Percentiles rank a stretch among this genome's conserved stretches.
Evolutionary conservation across 2,888 invertebrate genomes (phyloP).

Genomic region (Parthenolecanium corni): DNA sequence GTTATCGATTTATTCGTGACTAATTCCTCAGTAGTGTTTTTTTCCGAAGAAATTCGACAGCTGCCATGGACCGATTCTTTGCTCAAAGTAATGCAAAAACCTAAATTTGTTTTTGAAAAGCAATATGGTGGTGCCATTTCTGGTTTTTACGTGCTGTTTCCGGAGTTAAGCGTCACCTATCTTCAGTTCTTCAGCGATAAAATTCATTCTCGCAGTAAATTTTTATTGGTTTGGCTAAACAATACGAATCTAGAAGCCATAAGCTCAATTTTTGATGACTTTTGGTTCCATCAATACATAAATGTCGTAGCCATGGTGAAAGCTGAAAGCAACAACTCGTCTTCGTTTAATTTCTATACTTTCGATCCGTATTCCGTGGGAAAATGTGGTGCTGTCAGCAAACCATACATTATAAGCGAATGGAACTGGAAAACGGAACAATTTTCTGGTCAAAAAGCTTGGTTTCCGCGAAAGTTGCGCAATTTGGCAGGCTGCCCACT

Average conservation of each 20-base stretch:
- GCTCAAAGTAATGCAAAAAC: background rate
- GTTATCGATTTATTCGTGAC: slow-evolving; percentile 1
- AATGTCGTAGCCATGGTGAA: slow-evolving; percentile 25
- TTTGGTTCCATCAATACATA: slow-evolving; percentile 24
- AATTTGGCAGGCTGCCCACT: slow-evolving; percentile 33
- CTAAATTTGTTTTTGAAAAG: background rate
- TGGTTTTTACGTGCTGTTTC: slow-evolving; percentile 16
- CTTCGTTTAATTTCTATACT: slow-evolving; percentile 31
- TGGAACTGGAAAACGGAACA: slow-evolving; percentile 28
- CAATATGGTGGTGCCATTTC: background rate
- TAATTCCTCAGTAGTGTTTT: slow-evolving; percentile 1
- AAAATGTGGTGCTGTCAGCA: slow-evolving; percentile 33
- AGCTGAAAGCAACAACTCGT: background rate
- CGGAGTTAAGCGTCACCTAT: background rate
- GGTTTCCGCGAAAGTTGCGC: slow-evolving; percentile 31
- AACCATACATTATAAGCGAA: slow-evolving; percentile 32
- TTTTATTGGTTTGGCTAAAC: slow-evolving; percentile 7
- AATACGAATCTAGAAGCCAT: background rate
- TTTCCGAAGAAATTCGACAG: slow-evolving; percentile 1
- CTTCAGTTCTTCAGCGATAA: background rate
- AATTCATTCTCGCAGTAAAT: slow-evolving; percentile 6
- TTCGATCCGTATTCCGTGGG: slow-evolving; percentile 33
- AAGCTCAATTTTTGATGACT: slow-evolving; percentile 15
- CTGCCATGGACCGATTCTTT: slow-evolving; percentile 1
- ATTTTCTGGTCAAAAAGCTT: slow-evolving; percentile 29